Base-by-base conservation (phyloP, 2,113 vertebrate species). In the Ellobius talpinus region DNA sequence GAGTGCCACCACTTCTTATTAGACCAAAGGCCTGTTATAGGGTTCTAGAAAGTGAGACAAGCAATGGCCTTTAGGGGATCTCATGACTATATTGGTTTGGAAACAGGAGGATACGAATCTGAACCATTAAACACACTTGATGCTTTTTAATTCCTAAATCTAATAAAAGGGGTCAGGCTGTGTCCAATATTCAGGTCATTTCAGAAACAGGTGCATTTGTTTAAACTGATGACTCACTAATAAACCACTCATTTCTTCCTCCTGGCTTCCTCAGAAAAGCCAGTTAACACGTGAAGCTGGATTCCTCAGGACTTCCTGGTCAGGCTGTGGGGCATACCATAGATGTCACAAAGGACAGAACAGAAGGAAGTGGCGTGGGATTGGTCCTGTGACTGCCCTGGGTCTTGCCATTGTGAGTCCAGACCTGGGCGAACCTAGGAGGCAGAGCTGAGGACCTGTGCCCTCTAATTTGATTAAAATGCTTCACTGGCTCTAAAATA, bases 261-360 rank as follows among this genome's bases (percentile, higher is more conserved):
- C 58, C 26, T 24, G 74, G 61, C 74, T 98, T 97, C 96, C 88
- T 92, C 81, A 58, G 97, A 52, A 78, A 42, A 89, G 93, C 90
- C 17, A 95, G 47, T 86, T 90, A 92, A 36, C 42, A 26, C 2
- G 36, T 33, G 7, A 0, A 0, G 13, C 42, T 93, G 68, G 84
- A 93, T 89, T 93, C 73, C 47, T 97, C 66, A 21, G 0, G 66
- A 81, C 77, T 97, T 97, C 93, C 96, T 93, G 85, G 63, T 96
- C 36, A 79, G 65, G 65, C 10, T 85, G 13, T 1, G 17, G 45
- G 55, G 66, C 33, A 45, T 63, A 72, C 33, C 45, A 3, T 8
- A 13, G 6, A 26, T 50, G 42, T 39, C 29, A 13, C 31, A 73
- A 33, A 87, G 31, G 33, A 85, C 9, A 24, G 5, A 36, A 5